Evolutionary conservation across 2,797 vertebrate species (phyloP).

Genomic region (Hippocampus kuda): DNA sequence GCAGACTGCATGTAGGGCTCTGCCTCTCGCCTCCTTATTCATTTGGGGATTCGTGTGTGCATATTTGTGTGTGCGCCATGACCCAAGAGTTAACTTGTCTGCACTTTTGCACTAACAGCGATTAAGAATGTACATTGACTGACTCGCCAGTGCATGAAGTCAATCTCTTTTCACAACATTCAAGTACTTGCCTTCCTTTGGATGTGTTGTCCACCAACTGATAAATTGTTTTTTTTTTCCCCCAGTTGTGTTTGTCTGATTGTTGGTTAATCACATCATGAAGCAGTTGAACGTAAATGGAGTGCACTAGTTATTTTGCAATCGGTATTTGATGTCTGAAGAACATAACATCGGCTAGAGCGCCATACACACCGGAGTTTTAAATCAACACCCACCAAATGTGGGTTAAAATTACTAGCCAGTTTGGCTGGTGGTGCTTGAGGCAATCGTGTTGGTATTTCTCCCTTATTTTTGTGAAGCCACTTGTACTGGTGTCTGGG

Average conservation of each 20-base stretch:
- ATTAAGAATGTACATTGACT: conserved; percentile 15
- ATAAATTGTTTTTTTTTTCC: neutral
- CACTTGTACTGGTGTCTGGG: too few species aligned
- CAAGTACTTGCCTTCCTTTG: neutral
- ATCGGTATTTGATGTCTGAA: neutral
- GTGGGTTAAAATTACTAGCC: too few species aligned
- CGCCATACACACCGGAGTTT: too few species aligned
- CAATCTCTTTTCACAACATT: neutral
- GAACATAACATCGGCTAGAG: neutral
- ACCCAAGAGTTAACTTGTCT: conserved; percentile 37
- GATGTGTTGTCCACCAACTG: neutral
- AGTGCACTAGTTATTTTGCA: neutral
- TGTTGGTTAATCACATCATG: neutral
- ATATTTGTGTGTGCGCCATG: conserved; percentile 36
- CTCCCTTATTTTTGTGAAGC: too few species aligned
- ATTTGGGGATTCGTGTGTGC: neutral
- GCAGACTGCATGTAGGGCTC: conserved; percentile 25
- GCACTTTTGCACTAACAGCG: conserved; percentile 25
- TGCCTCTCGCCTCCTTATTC: conserved; percentile 10
- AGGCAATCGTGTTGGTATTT: too few species aligned
- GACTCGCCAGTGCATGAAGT: neutral
- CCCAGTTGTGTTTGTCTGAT: neutral
- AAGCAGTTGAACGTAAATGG: neutral
- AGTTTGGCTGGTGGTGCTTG: too few species aligned
- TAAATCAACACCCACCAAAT: too few species aligned